phyloP scores from a whole-genome alignment of 2,113 vertebrate genomes.

The Ptychochromis oligacanthus region DNA sequence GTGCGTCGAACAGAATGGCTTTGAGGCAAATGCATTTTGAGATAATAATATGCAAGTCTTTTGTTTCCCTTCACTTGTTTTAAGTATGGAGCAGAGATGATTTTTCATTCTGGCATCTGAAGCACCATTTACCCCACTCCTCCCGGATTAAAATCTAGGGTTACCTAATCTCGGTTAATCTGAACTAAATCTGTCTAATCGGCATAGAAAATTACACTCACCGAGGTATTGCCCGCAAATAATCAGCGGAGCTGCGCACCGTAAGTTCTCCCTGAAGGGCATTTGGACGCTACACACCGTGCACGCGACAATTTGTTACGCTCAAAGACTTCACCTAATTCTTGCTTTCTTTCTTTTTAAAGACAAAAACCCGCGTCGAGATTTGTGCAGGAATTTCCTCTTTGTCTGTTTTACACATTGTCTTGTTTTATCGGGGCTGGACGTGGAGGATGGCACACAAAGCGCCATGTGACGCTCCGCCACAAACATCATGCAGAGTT shows the following conservation, averaged over 20 bases:
- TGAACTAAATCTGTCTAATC: slow-evolving; percentile 77
- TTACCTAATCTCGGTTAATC: slow-evolving; percentile 78
- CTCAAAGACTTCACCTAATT: slow-evolving; percentile 6
- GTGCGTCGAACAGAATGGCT: slow-evolving; percentile 4
- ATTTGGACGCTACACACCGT: slow-evolving; percentile 41
- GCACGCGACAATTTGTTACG: slow-evolving; percentile 41
- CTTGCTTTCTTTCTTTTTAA: neutral
- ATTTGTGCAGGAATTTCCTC: slow-evolving; percentile 28
- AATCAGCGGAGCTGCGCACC: slow-evolving; percentile 52
- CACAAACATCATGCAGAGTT: slow-evolving; percentile 55
- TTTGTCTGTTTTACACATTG: neutral
- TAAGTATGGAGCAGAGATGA: slow-evolving; percentile 4
- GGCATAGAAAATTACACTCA: slow-evolving; percentile 65
- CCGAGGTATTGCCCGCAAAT: slow-evolving; percentile 51
- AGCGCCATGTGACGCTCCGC: slow-evolving; percentile 37
- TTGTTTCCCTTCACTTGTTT: slow-evolving; percentile 3
- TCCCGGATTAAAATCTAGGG: slow-evolving; percentile 69
- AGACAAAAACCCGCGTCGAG: neutral
- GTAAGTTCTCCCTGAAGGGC: slow-evolving; percentile 52
- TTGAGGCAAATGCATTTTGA: slow-evolving; percentile 14
- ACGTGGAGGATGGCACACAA: slow-evolving; percentile 46
- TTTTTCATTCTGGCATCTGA: slow-evolving; percentile 22
- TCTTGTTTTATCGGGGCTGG: neutral
- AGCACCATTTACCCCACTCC: slow-evolving; percentile 54
- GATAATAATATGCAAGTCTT: slow-evolving; percentile 24